Evolutionary conservation across 2,888 invertebrate genomes (phyloP).

Genomic region (Epicampocera succincta): DNA sequence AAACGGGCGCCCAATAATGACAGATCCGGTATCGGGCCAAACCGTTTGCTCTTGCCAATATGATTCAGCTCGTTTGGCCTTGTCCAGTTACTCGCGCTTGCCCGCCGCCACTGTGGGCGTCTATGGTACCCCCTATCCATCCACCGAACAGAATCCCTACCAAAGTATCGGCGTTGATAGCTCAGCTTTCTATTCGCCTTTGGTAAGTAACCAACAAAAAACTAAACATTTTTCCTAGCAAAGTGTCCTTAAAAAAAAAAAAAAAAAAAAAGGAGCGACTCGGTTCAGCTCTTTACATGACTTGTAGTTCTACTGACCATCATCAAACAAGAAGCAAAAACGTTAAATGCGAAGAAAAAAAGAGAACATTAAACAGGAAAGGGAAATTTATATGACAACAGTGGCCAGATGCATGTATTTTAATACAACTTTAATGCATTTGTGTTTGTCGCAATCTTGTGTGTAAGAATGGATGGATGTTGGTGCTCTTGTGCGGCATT

Average conservation of each 20-base stretch:
- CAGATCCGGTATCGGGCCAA: constrained; percentile 95
- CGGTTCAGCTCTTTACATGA: constrained; percentile 27
- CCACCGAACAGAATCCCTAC: constrained; percentile 95
- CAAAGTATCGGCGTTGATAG: constrained; percentile 96
- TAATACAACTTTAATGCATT: constrained; percentile 9
- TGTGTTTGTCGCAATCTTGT: constrained; percentile 20
- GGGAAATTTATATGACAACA: constrained; percentile 58
- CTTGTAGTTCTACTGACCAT: constrained; percentile 26
- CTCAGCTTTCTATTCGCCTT: constrained; percentile 96
- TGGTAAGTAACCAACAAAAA: constrained; percentile 92
- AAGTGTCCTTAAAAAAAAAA: constrained; percentile 9
- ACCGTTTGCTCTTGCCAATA: constrained; percentile 97
- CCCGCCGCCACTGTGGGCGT: constrained; percentile 90
- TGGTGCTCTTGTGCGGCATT: constrained; percentile 27
- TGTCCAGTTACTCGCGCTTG: constrained; percentile 90
- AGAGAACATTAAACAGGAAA: constrained; percentile 38
- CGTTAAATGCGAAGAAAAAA: neutral
- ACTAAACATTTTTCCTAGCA: too few relatives aligned
- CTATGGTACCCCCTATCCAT: constrained; percentile 93
- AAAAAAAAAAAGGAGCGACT: neutral
- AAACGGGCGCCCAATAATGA: constrained; percentile 94
- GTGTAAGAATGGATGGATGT: neutral
- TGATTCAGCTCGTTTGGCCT: constrained; percentile 92
- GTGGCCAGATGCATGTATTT: constrained; percentile 38
- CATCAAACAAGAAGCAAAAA: neutral